Conservation (phyloP, 2,888 invertebrate species). For the Amphimallon solstitiale region DNA sequence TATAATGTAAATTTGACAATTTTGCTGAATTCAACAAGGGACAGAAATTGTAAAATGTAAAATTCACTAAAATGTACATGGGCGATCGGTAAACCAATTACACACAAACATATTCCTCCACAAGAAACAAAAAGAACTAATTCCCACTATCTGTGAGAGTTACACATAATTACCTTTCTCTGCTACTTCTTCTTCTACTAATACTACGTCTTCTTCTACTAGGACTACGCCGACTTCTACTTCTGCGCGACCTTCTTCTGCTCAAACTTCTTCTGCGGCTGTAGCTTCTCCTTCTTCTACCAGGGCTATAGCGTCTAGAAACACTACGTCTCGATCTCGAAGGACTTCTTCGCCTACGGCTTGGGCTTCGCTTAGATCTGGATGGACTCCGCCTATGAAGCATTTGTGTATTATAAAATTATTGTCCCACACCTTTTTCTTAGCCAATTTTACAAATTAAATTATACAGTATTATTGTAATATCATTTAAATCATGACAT, state of each 20-base stretch:
- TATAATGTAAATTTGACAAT: no score
- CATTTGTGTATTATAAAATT: no score
- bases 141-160: no score
- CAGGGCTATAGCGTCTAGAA: conserved; percentile 56
- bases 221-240: conserved; percentile 52
- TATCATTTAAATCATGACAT: no score
- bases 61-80: no score
- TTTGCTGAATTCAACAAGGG: no score
- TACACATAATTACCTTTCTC: conserved; percentile 53
- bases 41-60: no score
- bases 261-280: conserved; percentile 54
- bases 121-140: background rate
- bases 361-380: conserved; percentile 56
- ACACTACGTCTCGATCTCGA: conserved; percentile 51
- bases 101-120: background rate
- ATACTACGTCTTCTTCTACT: conserved; percentile 60
- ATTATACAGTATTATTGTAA: no score
- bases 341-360: conserved; percentile 56
- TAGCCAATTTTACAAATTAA: no score
- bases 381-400: conserved; percentile 58
- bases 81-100: background rate
- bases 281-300: conserved; percentile 54
- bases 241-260: conserved; percentile 54
- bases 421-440: no score
- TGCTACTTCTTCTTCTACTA: conserved; percentile 54